phyloP scores from a whole-genome alignment of 92 coral and sea anemone genomes.

The Porites lobata region DNA sequence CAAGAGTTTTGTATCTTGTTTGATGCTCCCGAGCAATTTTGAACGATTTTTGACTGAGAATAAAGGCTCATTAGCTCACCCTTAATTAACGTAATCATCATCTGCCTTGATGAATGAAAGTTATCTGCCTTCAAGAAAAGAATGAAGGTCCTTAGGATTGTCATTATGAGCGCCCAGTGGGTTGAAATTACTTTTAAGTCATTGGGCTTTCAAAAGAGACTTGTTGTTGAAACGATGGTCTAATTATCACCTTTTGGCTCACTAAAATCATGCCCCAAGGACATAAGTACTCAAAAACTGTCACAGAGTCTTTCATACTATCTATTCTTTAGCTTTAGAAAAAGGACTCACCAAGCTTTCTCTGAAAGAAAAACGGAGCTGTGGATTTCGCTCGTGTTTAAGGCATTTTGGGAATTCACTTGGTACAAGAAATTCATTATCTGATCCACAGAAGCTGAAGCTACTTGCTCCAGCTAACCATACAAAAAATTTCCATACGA shows the following conservation, averaged over 20 bases:
- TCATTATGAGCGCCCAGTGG: constrained; percentile 5
- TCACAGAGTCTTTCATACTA: neutral
- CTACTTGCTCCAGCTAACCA: no score
- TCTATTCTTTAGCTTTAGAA: neutral
- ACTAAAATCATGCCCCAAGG: constrained; percentile 28
- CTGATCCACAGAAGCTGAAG: no score
- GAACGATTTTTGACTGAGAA: neutral
- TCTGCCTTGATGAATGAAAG: neutral
- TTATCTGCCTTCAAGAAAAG: neutral
- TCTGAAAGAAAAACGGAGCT: neutral
- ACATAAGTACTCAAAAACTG: constrained; percentile 22
- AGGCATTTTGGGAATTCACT: neutral
- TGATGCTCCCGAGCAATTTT: neutral
- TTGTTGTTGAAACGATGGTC: constrained; percentile 19
- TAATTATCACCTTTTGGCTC: neutral
- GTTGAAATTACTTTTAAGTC: neutral
- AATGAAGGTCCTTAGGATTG: neutral
- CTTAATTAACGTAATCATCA: neutral
- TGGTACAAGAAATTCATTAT: neutral
- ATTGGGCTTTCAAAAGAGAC: neutral
- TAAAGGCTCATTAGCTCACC: neutral
- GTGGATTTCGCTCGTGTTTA: neutral
- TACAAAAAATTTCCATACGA: neutral
- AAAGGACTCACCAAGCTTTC: neutral
- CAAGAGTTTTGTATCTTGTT: no score